A percentile compares a stretch with the other conserved stretches of the same genome.
Evolutionary conservation across 2,888 invertebrate species (phyloP).

Genomic region (Palloptera scutellata): DNA sequence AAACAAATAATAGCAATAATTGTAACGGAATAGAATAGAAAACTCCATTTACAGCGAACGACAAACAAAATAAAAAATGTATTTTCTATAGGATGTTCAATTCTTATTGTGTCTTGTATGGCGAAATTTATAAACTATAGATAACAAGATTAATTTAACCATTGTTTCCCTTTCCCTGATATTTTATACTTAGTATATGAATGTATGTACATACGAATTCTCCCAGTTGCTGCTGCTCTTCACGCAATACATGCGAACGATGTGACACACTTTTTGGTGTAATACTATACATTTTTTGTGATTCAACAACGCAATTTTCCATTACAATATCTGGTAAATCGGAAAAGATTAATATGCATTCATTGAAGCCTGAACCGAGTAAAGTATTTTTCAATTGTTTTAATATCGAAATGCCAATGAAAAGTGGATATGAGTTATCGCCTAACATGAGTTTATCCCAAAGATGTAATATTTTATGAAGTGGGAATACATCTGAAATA

Average conservation of each 20-base stretch:
- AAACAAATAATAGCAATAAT: slow-evolving; percentile 40
- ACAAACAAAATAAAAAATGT: not conserved
- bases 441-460: slow-evolving; percentile 97
- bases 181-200: not conserved
- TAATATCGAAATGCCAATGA: slow-evolving; percentile 92
- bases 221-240: slow-evolving; percentile 50
- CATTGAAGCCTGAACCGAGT: slow-evolving; percentile 93
- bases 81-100: not conserved
- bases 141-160: not conserved
- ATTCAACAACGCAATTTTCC: slow-evolving; percentile 88
- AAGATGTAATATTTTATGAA: slow-evolving; percentile 96
- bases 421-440: slow-evolving; percentile 91
- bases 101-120: not conserved
- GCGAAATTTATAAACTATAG: not conserved
- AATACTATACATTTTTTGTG: slow-evolving; percentile 77
- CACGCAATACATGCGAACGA: slow-evolving; percentile 76
- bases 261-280: slow-evolving; percentile 91
- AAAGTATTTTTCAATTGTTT: slow-evolving; percentile 85
- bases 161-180: not conserved
- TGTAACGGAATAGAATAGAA: not conserved
- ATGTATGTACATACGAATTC: slow-evolving; percentile 53
- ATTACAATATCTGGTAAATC: slow-evolving; percentile 98
- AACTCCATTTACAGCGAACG: not conserved
- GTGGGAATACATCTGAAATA: slow-evolving; percentile 90
- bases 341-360: slow-evolving; percentile 97